Base-by-base conservation (phyloP, 2,797 vertebrate species). In the Parambassis ranga region DNA sequence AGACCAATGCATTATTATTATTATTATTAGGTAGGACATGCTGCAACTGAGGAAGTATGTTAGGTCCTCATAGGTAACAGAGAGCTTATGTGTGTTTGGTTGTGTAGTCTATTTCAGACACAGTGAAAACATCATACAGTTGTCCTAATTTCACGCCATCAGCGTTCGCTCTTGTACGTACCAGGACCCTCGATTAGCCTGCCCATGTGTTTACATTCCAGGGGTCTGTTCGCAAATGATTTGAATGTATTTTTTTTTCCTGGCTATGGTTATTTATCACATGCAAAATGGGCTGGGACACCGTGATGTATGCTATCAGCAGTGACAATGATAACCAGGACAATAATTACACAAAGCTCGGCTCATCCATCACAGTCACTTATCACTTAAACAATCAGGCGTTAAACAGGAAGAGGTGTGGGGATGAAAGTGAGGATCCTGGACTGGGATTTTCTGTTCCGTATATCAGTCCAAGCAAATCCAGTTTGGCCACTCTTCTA, bases 361-460 rank as follows among this genome's bases (percentile, higher is more conserved):
- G 57, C 77, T 82, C 91, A 92, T 93, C 90, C 86, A 91, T 92
- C 92, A 91, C 47, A 62, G 85, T 88, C 90, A 90, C 87, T 90
- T 91, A 91, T 91, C 88, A 88, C 87, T 90, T 90, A 84, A 89
- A 87, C 82, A 85, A 89, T 87, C 86, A 77, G 78, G 60, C 73
- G 38, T 83, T 84, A 84, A 84, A 81, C 74, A 76, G 71, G 79
- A 67, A 49, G 75, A 80, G 38, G 62, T 46, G 60, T 31, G 60
- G 63, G 66, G 71, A 58, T 53, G 46, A 50, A 39, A 55, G 65
- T 71, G 72, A 51, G 79, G 77, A 82, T 82, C 70, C 82, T 63
- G 67, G 66, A 77, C 37, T 5, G 65, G 66, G 47, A 68, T 42
- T 24, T 57, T 71, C 58, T 52, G 28, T 56, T 71, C 41, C 10